Conservation (phyloP, 35 echinoderm and acorn worm species). For the Anneissia japonica region DNA sequence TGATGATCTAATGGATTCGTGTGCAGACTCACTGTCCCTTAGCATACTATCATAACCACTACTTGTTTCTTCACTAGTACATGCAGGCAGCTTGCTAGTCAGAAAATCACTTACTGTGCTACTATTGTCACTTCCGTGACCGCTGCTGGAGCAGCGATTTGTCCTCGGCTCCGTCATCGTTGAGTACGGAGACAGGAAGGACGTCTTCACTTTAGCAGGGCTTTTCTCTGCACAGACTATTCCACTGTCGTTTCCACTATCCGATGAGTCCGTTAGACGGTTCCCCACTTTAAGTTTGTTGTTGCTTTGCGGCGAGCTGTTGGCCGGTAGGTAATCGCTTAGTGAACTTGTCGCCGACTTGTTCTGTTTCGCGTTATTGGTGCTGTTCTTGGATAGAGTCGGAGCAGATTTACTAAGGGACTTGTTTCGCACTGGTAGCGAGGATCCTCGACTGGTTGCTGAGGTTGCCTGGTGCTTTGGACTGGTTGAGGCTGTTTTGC, state of each 20-base stretch:
- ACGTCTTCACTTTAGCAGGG: slow-evolving; percentile 43
- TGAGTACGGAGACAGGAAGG: slow-evolving; percentile 92
- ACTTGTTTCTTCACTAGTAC: slow-evolving; percentile 56
- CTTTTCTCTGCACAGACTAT: slow-evolving; percentile 88
- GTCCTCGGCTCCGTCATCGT: slow-evolving; percentile 82
- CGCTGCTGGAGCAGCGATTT: slow-evolving; percentile 72
- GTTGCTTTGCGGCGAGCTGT: not conserved
- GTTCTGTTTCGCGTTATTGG: not conserved
- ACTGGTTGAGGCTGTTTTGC: not conserved
- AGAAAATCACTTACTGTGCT: slow-evolving; percentile 85
- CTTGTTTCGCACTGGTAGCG: slow-evolving; percentile 56
- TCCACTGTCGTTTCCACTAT: slow-evolving; percentile 96
- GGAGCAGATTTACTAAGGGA: slow-evolving; percentile 83
- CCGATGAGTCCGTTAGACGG: slow-evolving; percentile 80
- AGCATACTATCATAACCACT: slow-evolving; percentile 98
- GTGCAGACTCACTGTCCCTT: slow-evolving; percentile 83
- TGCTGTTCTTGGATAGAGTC: slow-evolving; percentile 29
- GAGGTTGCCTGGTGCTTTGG: not conserved
- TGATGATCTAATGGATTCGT: slow-evolving; percentile 88
- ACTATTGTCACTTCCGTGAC: slow-evolving; percentile 97
- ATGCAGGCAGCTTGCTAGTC: slow-evolving; percentile 17
- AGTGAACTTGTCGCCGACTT: not conserved
- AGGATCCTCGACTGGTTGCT: slow-evolving; percentile 26
- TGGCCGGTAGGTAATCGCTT: not conserved
- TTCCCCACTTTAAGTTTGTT: slow-evolving; percentile 45